Evolutionary conservation across 2,797 vertebrate genomes (phyloP), one percentile per base, ranked within the genome.

Genomic region (Tragelaphus eurycerus): DNA sequence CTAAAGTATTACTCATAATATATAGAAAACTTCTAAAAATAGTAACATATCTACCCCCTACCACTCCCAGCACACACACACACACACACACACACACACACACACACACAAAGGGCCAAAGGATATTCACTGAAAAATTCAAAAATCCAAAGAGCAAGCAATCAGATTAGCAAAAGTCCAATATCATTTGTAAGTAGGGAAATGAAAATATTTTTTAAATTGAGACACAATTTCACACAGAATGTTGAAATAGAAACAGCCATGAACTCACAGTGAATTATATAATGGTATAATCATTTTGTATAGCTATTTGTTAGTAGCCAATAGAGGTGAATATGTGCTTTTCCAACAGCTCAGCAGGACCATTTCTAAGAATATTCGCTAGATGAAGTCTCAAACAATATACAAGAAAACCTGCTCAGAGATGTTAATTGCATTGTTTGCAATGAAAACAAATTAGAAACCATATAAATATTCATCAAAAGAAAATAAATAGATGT

Each of bases 371-470:
- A 81, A 38, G 55, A 90, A 21, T 88, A 82, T 55, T 62, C 88
- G 50, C 29, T 89, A 27, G 29, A 67, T 7, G 10, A 84, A 38
- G 38, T 81, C 23, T 93, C 48, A 96, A 82, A 74, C 64, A 67
- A 54, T 82, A 13, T 3, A 57, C 2, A 31, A 86, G 50, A 96
- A 90, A 90, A 91, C n/a, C 25, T 62, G 14, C 1, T 60, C 31
- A 85, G 14, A 95, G 10, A 25, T 82, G 5, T 89, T 74, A 96
- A 60, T 79, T 82, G 11, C 19, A 60, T 54, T 74, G 3, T 54
- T 79, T 86, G 15, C 10, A 76, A 85, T 90, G 43, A 88, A 93
- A 87, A 78, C 48, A 86, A 89, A 59, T 55, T 52, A 87, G 19
- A 93, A 83, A 81, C 13, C 48, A 95, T 9, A 55, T 84, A 79